phyloP scores from a whole-genome alignment of 1,140 invertebrate species.

The Eulimnadia texana region DNA sequence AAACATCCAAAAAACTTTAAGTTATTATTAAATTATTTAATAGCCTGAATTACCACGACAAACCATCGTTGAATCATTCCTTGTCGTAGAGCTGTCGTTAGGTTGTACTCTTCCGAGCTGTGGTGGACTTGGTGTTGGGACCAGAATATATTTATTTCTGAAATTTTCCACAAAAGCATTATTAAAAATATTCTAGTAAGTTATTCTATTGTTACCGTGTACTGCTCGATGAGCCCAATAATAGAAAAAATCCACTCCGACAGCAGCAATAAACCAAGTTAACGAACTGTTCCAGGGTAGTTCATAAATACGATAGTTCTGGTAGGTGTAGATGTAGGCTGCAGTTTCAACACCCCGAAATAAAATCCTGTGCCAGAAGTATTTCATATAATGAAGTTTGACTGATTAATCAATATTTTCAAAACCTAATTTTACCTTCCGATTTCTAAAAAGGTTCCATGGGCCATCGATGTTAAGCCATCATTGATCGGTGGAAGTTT shows the following conservation, averaged over 20 bases:
- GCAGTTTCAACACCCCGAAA: background rate
- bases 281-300: constrained; percentile 56
- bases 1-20: too few relatives aligned
- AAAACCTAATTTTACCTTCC: background rate
- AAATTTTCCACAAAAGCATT: constrained; percentile 6
- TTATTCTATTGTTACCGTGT: constrained; percentile 46
- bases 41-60: constrained; percentile 23
- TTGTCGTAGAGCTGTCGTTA: constrained; percentile 32
- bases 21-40: background rate
- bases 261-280: constrained; percentile 61
- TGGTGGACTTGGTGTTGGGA: constrained; percentile 32
- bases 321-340: constrained; percentile 49
- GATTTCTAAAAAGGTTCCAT: constrained; percentile 1
- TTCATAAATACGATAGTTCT: constrained; percentile 49
- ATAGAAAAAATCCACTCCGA: constrained; percentile 73
- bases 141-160: constrained; percentile 33
- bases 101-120: constrained; percentile 25
- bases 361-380: background rate
- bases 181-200: background rate
- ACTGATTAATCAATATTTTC: background rate
- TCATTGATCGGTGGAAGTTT: background rate
- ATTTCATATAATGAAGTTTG: background rate
- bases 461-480: constrained; percentile 1
- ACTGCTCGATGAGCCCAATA: constrained; percentile 83
- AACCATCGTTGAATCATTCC: constrained; percentile 25